Conservation (phyloP, 2,888 invertebrate genomes). For the Cheilosia grossa region DNA sequence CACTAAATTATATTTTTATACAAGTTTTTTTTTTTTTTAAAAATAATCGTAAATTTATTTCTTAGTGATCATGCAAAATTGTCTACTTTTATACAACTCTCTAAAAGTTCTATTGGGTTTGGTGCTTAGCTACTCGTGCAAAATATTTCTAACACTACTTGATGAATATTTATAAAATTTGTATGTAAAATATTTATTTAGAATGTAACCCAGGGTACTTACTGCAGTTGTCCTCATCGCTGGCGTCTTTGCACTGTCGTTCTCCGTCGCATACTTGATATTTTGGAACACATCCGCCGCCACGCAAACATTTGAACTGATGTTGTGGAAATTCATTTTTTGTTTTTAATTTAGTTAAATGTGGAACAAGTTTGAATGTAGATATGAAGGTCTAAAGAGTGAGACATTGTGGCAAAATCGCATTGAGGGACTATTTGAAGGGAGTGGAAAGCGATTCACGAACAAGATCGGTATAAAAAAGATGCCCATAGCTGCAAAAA, state of each 20-base stretch:
- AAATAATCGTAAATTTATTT: conserved; percentile 42
- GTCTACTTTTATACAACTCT: conserved; percentile 8
- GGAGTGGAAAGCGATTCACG: too few relatives aligned
- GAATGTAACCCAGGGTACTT: conserved; percentile 78
- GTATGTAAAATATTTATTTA: background rate
- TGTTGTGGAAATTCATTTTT: conserved; percentile 7
- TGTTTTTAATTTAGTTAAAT: too few relatives aligned
- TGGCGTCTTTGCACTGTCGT: conserved; percentile 84
- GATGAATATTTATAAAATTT: background rate
- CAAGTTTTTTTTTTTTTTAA: background rate
- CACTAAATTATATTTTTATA: background rate
- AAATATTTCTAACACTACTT: background rate
- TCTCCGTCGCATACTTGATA: conserved; percentile 84
- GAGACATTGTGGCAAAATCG: background rate
- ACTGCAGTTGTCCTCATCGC: conserved; percentile 84
- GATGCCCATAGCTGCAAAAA: too few relatives aligned
- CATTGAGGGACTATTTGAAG: too few relatives aligned
- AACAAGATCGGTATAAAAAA: too few relatives aligned
- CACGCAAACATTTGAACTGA: conserved; percentile 83
- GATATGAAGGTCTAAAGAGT: background rate
- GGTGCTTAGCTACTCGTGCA: conserved; percentile 39
- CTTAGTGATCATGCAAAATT: conserved; percentile 57
- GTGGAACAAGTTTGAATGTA: too few relatives aligned
- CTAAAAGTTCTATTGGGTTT: conserved; percentile 8
- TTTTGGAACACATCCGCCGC: conserved; percentile 83